These are phyloP conservation scores for Tetramorium simillimum DNA, from an alignment of 1,140 invertebrate species.

Conservation along the genomic window DNA sequence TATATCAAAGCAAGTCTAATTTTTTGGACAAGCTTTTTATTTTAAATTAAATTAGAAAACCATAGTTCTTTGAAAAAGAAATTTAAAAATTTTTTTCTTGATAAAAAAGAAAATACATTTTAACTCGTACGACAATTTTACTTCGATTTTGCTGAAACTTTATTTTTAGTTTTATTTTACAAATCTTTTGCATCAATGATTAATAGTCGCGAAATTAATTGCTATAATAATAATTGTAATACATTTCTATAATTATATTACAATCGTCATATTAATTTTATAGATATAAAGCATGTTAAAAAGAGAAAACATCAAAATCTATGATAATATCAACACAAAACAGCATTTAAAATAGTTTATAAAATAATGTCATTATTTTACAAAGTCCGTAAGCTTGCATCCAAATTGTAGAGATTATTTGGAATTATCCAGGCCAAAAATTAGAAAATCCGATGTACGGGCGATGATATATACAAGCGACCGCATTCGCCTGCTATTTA, in stretches of 20 bases:
- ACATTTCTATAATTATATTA: background rate
- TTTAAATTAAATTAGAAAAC: background rate
- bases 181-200: background rate
- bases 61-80: background rate
- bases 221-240: background rate
- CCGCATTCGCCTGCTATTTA: conserved; percentile 37
- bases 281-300: background rate
- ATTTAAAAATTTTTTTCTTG: background rate
- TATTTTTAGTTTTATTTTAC: background rate
- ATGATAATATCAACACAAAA: background rate
- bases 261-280: background rate
- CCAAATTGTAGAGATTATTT: background rate
- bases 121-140: background rate
- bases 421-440: conserved; percentile 23
- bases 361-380: background rate
- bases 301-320: background rate
- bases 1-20: background rate
- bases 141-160: background rate
- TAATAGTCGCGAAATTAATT: background rate
- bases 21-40: background rate
- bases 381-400: background rate
- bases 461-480: conserved; percentile 38
- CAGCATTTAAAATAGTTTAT: background rate
- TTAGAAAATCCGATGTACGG: conserved; percentile 41
- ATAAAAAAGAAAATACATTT: background rate